Percentiles rank a stretch among this genome's conserved stretches.
Evolutionary conservation across 2,888 invertebrate genomes (phyloP).

Genomic region (Polymixis lichenea): DNA sequence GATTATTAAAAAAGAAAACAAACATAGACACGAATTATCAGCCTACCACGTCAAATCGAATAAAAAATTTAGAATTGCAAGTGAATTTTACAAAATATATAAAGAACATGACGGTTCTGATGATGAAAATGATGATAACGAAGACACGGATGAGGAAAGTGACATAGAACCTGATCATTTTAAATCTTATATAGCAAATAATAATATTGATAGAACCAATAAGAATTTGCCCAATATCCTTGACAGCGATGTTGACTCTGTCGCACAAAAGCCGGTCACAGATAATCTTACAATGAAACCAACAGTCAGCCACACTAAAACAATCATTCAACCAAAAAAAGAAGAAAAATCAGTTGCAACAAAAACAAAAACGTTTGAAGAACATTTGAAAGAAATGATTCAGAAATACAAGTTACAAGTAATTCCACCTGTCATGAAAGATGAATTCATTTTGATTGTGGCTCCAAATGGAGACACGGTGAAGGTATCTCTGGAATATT

Average conservation of each 20-base stretch:
- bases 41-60: constrained; percentile 24
- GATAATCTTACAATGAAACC: not conserved
- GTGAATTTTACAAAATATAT: constrained; percentile 39
- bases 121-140: not conserved
- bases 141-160: not conserved
- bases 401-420: constrained; percentile 14
- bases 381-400: constrained; percentile 31
- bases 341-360: not conserved
- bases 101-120: not conserved
- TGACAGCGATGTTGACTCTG: not conserved
- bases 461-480: constrained; percentile 8
- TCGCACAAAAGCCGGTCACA: too few relatives aligned
- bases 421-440: not conserved
- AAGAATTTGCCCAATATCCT: not conserved
- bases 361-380: not conserved
- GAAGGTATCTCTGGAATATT: constrained; percentile 13
- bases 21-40: constrained; percentile 40
- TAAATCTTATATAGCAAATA: not conserved
- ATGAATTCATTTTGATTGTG: constrained; percentile 10
- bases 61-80: not conserved
- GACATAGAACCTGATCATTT: not conserved
- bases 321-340: not conserved
- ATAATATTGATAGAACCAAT: not conserved
- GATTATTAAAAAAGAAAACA: constrained; percentile 24
- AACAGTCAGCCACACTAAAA: not conserved